phyloP scores from a whole-genome alignment of 2,888 invertebrate species.

The Ichneumoninae sp. region DNA sequence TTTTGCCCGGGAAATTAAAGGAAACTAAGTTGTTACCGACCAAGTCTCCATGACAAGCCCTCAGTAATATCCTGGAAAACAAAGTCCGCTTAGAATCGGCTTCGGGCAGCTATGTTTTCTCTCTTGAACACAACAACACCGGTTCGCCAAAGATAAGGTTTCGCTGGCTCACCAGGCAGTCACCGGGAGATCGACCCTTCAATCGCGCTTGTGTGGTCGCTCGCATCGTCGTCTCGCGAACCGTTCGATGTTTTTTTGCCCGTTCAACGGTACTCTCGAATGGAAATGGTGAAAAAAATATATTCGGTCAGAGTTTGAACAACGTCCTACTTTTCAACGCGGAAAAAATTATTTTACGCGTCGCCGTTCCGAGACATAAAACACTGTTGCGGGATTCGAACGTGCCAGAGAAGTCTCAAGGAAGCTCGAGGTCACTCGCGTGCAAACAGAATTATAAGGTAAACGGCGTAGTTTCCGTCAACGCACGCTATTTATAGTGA shows the following conservation, averaged over 20 bases:
- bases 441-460: background rate
- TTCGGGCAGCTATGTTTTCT: background rate
- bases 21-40: no score
- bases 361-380: background rate
- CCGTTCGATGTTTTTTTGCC: slow-evolving; percentile 15
- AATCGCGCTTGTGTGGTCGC: slow-evolving; percentile 7
- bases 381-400: background rate
- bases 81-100: background rate
- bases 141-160: background rate
- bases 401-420: background rate
- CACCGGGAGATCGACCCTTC: slow-evolving; percentile 6
- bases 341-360: slow-evolving; percentile 40
- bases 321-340: background rate
- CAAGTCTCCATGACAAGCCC: no score
- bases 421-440: background rate
- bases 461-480: no score
- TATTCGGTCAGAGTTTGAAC: background rate
- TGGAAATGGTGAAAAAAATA: slow-evolving; percentile 19
- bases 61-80: background rate
- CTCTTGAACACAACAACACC: background rate
- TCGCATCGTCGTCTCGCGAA: slow-evolving; percentile 8
- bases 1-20: no score
- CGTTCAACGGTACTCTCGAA: slow-evolving; percentile 21
- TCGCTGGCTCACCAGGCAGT: background rate
- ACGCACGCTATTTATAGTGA: no score